Evolutionary conservation across 2,888 invertebrate genomes (phyloP), one percentile per base, ranked within the genome.

Genomic region (Saturnia japonica): DNA sequence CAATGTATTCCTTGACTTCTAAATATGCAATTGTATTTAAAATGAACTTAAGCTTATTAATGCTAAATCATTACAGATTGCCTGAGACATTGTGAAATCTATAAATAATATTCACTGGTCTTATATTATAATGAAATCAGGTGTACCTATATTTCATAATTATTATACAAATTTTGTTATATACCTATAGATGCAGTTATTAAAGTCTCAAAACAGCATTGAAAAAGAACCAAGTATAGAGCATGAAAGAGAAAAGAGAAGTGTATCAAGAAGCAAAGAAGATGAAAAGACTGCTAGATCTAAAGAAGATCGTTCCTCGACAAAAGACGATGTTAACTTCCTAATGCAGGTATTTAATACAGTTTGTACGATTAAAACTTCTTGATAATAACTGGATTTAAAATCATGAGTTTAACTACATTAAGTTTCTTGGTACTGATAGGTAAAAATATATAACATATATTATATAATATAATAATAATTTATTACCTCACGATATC

Each of bases 201-300:
- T 95, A 74, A 94, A 94, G 84, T 88, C 91, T 69, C 94, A 94
- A 82, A 94, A 88, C 81, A 94, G 94, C 88, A 93, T 94, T 81
- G 94, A 94, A 81, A 94, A 94, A 78, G 94, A 94, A 81, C 88
- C 94, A 57, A 94, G 93, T 83, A 76, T 88, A 79, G 94, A 94
- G 74, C 93, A 91, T 77, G 94, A 94, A 76, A 89, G 90, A 78
- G 91, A 93, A 81, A 88, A 86, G 74, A 85, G 93, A 85, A 93
- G 93, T 83, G 78, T 88, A 70, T 92, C 93, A 14, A 88, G 84
- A 85, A 93, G 89, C 85, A 93, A 87, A 88, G 93, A 94, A 83
- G 93, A 91, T 80, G 92, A 93, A 76, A 91, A 91, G 79, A 77
- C 82, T 74, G 74, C 75, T 71, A 78, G 79, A 72, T 73, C 79